These are phyloP conservation scores for Apeira syringaria DNA, from an alignment of 2,888 invertebrate genomes.

Conservation along the genomic window DNA sequence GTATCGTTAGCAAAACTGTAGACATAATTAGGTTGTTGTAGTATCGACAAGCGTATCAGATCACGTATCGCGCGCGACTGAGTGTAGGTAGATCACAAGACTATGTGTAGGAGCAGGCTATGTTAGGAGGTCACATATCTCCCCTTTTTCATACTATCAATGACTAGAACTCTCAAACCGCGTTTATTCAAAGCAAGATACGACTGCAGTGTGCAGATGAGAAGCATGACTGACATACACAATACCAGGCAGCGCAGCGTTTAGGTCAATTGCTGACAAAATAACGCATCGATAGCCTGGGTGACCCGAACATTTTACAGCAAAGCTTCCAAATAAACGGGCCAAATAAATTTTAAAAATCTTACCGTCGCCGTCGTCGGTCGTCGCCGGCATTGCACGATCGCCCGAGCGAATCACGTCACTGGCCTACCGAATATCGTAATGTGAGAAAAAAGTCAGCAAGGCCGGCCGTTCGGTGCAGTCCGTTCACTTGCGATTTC, in stretches of 20 bases:
- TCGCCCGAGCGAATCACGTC: conserved; percentile 65
- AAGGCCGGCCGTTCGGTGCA: conserved; percentile 64
- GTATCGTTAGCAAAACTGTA: too few species aligned
- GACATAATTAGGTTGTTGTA: too few species aligned
- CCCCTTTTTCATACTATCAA: too few species aligned
- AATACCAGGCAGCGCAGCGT: conserved; percentile 11
- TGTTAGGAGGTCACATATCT: too few species aligned
- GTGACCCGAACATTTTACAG: conserved; percentile 32
- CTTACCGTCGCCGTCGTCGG: conserved; percentile 40
- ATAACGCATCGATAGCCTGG: conserved; percentile 31
- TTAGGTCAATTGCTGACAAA: conserved; percentile 23
- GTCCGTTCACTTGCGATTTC: conserved; percentile 79
- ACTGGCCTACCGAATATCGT: conserved; percentile 63
- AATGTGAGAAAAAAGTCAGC: conserved; percentile 61
- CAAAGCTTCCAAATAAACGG: conserved; percentile 43
- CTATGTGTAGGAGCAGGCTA: too few species aligned
- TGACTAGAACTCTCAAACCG: conserved; percentile 12
- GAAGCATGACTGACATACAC: conserved; percentile 30
- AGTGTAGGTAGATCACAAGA: too few species aligned
- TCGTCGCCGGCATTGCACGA: conserved; percentile 42
- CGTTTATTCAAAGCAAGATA: too few species aligned
- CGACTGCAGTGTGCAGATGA: neutral
- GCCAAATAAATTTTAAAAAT: conserved; percentile 59
- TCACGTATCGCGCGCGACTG: too few species aligned
- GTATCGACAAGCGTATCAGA: too few species aligned